Percentiles rank a stretch among this genome's conserved stretches.
phyloP scores from a whole-genome alignment of 2,113 vertebrate species.

The Eulemur macaco region DNA sequence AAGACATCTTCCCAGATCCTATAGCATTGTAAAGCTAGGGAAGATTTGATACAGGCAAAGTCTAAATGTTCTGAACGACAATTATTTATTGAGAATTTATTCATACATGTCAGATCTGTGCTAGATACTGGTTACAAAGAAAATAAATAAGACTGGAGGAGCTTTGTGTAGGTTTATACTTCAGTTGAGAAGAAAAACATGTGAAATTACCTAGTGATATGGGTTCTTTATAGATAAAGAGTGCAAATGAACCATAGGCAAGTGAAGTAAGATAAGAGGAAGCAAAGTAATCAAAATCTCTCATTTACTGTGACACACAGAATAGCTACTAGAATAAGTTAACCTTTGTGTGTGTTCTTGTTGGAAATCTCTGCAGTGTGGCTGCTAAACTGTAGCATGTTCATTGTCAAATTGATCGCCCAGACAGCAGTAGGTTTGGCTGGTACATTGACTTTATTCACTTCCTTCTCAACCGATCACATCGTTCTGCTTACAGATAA shows the following conservation, averaged over 20 bases:
- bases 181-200: background rate
- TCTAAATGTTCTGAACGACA: background rate
- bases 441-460: background rate
- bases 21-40: slow-evolving; percentile 30
- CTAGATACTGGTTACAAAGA: background rate
- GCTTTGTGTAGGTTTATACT: background rate
- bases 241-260: background rate
- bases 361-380: background rate
- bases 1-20: slow-evolving; percentile 3
- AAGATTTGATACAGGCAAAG: background rate
- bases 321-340: background rate
- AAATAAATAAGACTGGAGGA: background rate
- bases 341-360: background rate
- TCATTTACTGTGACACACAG: background rate
- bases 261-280: background rate
- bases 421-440: background rate
- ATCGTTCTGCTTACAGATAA: background rate
- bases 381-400: background rate
- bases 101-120: background rate
- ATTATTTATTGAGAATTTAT: background rate
- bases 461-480: background rate
- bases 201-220: background rate
- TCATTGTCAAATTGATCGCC: background rate
- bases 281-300: background rate
- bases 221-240: background rate